Evolutionary conservation across 1,140 invertebrate species (phyloP), one percentile per base, ranked within the genome.

Genomic region (Ladona fulva): DNA sequence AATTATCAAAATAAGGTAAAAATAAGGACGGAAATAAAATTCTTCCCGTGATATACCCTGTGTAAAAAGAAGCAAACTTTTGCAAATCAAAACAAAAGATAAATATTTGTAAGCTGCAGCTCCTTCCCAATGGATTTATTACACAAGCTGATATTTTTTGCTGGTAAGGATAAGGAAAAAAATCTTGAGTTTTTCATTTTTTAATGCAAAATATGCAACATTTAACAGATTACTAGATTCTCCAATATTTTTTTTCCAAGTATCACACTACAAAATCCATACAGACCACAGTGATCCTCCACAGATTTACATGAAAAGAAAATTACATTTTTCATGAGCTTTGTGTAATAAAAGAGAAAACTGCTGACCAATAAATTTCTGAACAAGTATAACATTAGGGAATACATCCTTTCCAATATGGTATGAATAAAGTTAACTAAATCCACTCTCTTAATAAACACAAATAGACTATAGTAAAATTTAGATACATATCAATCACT

Each of bases 131-230:
- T 66, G 52, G 29, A 19, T 66, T 22, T 66, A 66, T 66, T 66
- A 22, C 52, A 66, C 52, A 66, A 66, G 52, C 52, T 66, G 16
- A 16, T 66, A 66, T 66, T 66, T 19, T 66, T 66, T 19, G 52
- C 52, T 66, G 52, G 52, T 66, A 22, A 66, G 52, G 52, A 66
- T 66, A 66, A 66, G 52, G 19, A 66, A 66, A 66, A 66, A 66
- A 66, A 66, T 66, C 3, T 12, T 66, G 52, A 66, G 52, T 16
- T 66, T 66, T 66, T 66, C 3, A 66, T 19, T 19, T 66, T 66
- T 66, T 66, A 66, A 66, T 66, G 52, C 16, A 66, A 66, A 66
- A 19, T 66, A 19, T 16, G 52, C n/a, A 66, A 66, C 52, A 66
- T 66, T 66, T 66, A 66, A 66, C 52, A 66, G n/a, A 66, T 66